phyloP scores from a whole-genome alignment of 2,888 invertebrate species.

The Leptogaster cylindrica region DNA sequence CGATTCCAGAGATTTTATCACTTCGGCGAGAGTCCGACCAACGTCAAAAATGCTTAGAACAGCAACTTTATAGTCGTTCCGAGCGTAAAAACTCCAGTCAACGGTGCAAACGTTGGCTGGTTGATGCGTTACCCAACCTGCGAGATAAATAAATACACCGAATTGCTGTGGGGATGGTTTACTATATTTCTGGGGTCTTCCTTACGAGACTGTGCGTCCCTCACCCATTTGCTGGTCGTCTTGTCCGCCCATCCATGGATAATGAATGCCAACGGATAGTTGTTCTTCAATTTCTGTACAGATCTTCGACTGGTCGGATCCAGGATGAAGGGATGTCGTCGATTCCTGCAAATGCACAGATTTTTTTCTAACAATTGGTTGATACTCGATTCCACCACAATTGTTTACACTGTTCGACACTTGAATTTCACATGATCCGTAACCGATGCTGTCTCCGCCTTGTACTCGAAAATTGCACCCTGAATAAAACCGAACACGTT shows the following conservation, averaged over 20 bases:
- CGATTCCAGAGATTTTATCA: constrained; percentile 56
- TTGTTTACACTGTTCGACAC: constrained; percentile 18
- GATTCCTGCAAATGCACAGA: background rate
- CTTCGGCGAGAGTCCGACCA: constrained; percentile 58
- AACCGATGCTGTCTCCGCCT: background rate
- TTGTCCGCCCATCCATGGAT: constrained; percentile 60
- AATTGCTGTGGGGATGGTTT: background rate
- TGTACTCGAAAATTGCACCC: background rate
- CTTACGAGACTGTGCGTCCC: constrained; percentile 55
- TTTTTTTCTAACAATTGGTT: background rate
- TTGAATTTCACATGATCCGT: constrained; percentile 3
- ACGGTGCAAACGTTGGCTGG: constrained; percentile 58
- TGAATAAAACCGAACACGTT: background rate
- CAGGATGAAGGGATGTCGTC: background rate
- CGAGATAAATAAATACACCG: background rate
- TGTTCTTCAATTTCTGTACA: background rate
- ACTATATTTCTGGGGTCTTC: background rate
- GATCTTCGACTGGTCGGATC: background rate
- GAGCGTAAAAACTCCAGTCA: constrained; percentile 58
- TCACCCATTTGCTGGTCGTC: constrained; percentile 58
- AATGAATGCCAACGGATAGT: constrained; percentile 52
- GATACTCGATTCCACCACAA: background rate
- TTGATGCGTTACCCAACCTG: constrained; percentile 57
- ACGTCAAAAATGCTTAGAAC: constrained; percentile 60
- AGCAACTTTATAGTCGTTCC: constrained; percentile 56